These are phyloP conservation scores for Nebria ingens DNA, from an alignment of 1,140 invertebrate genomes.

Conservation along the genomic window DNA sequence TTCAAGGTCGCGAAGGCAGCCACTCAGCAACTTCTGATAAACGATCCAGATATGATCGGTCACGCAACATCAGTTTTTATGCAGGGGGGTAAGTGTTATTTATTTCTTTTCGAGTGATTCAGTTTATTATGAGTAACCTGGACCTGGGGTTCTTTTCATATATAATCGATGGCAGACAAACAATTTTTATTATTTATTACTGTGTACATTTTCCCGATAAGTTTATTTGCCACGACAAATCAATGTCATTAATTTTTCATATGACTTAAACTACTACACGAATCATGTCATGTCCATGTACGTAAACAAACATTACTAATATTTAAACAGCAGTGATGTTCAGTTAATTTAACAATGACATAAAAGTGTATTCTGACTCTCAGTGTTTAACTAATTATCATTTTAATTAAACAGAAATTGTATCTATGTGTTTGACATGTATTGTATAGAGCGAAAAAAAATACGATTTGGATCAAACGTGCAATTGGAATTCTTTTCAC, in stretches of 20 bases:
- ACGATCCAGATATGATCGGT: slow-evolving; percentile 3
- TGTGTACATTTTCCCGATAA: too few species aligned
- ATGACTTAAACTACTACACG: too few species aligned
- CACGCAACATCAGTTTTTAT: background rate
- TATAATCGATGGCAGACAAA: background rate
- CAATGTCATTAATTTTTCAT: too few species aligned
- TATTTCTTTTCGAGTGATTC: slow-evolving; percentile 6
- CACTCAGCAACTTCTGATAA: background rate
- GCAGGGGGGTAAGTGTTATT: background rate
- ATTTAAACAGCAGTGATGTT: too few species aligned
- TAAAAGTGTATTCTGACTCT: too few species aligned
- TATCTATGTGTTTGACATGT: too few species aligned
- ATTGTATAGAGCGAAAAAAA: background rate
- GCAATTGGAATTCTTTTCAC: slow-evolving; percentile 7
- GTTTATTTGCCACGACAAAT: too few species aligned
- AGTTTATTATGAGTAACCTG: background rate
- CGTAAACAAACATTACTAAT: too few species aligned
- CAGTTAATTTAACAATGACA: too few species aligned
- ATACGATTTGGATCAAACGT: background rate
- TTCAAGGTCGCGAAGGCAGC: background rate
- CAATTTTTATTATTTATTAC: background rate
- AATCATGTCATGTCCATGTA: too few species aligned
- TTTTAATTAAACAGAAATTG: too few species aligned
- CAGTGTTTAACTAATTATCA: too few species aligned
- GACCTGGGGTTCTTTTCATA: background rate